A percentile compares a stretch with the other conserved stretches of the same genome.
Evolutionary conservation across 2,888 invertebrate genomes (phyloP).

Genomic region (Timema cristinae): DNA sequence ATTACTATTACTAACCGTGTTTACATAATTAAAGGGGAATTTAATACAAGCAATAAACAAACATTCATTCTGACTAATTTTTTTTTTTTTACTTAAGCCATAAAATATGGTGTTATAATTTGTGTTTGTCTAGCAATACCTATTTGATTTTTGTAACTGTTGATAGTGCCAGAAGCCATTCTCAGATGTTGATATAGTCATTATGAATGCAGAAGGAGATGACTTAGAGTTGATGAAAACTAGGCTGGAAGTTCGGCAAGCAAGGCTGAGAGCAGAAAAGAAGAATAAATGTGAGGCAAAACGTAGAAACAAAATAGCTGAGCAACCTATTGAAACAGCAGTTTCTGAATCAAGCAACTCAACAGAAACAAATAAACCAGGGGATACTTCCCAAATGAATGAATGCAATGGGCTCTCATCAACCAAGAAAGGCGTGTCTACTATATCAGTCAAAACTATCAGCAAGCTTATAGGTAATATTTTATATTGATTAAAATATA

Average conservation of each 20-base stretch:
- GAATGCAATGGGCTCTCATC: too few relatives aligned
- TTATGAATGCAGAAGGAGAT: constrained; percentile 82
- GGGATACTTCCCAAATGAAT: too few relatives aligned
- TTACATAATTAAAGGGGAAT: too few relatives aligned
- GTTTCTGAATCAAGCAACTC: too few relatives aligned
- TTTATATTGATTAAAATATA: too few relatives aligned
- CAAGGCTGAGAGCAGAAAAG: constrained; percentile 64
- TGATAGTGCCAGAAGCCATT: constrained; percentile 75
- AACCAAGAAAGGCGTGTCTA: too few relatives aligned
- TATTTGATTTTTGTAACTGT: constrained; percentile 1
- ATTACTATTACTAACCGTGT: too few relatives aligned
- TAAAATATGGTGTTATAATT: neutral
- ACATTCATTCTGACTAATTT: neutral
- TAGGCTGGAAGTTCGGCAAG: constrained; percentile 64
- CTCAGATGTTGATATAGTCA: constrained; percentile 71
- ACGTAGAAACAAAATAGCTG: neutral
- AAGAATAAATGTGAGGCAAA: constrained; percentile 49
- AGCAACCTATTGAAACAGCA: too few relatives aligned
- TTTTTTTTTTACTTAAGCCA: neutral
- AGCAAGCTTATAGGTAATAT: too few relatives aligned
- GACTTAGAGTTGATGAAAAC: constrained; percentile 62
- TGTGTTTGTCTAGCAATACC: neutral
- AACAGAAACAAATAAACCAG: too few relatives aligned
- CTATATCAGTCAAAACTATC: too few relatives aligned
- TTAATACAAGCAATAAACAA: too few relatives aligned